Base-by-base conservation (phyloP, 2,888 invertebrate species). In the Eupithecia centaureata region DNA sequence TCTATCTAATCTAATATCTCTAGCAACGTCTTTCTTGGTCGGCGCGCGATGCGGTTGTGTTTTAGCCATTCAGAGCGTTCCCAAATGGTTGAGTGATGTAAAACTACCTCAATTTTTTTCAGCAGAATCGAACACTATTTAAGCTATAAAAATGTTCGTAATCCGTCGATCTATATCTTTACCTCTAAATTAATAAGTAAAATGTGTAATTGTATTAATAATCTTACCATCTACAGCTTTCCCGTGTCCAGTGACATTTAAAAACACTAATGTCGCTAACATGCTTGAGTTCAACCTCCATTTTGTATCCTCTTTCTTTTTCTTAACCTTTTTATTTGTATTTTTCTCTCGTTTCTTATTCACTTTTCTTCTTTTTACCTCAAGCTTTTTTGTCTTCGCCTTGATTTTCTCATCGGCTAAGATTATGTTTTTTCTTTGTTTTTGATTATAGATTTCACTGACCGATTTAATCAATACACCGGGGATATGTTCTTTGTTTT, bases 191-290 rank as follows among this genome's bases (percentile, higher is more conserved):
- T n/a, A n/a, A n/a, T n/a, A n/a, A n/a, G n/a, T n/a, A n/a, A n/a
- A n/a, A n/a, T n/a, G n/a, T n/a, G n/a, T n/a, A n/a, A n/a, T n/a
- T n/a, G n/a, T n/a, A n/a, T n/a, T n/a, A 42, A 42, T 15, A 25
- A 15, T 22, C 54, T 56, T 22, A 70, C 70, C 66, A 61, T 82
- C 89, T 2, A 75, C 88, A 28, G 86, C 88, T 58, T 76, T 76
- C 13, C 81, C 79, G 27, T 81, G 79, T 12, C 86, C 85, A 30
- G 85, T 79, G 1, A 90, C 79, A 76, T 91, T 90, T 47, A 92
- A 77, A 75, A 92, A 82, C 65, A 92, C 81, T 35, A 93, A 71
- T 67, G 89, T 86, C 22, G 91, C 81, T 42, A 92, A 67, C 38
- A 90, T 74, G 32, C 77, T 76, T 8, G 82, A 76, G 60, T 80